Evolutionary conservation across 2,797 vertebrate genomes (phyloP), one percentile per base, ranked within the genome.

Genomic region (Rachycentron canadum): DNA sequence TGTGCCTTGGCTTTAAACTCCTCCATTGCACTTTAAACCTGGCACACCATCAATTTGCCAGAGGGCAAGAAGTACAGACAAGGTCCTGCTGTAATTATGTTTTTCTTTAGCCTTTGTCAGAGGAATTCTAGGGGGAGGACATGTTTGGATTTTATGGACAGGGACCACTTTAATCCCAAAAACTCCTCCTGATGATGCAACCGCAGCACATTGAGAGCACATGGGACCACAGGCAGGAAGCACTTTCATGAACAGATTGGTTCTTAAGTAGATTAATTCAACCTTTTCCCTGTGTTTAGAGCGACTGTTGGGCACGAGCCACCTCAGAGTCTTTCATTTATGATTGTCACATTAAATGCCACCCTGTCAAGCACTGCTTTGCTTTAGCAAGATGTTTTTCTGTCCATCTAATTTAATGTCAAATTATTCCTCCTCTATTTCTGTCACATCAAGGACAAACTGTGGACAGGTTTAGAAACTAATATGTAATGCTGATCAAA

Each of bases 11-110:
- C 40, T 67, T 74, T 52, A 47, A 67, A 67, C 56, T 65, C 12
- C 32, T 75, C 34, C 26, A 40, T 21, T 84, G 52, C 58, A 59
- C 74, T 76, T 78, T 28, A 79, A 82, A 73, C 56, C 71, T 58
- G 53, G 61, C 57, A 40, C 41, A 40, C 41, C 16, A 34, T 79
- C 59, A 55, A n/a, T 50, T 78, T 59, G 34, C 65, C 26, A 16
- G 43, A 65, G 57, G 78, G 47, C 14, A 30, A 10, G 9, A 43
- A 25, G 53, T n/a, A 34, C 32, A 66, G 52, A 28, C 49, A 64
- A 50, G 47, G 59, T 84, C 28, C 62, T 7, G 43, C 32, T 55
- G 2, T 63, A 34, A 69, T 56, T n/a, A 30, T 34, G 72, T 28
- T 55, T 45, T 41, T 41, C 38, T 45, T 53, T 49, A 47, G 26